Percentiles rank a stretch among this genome's conserved stretches.
These are phyloP conservation scores for Altica lythri DNA, from an alignment of 2,888 invertebrate species.

Conservation along the genomic window DNA sequence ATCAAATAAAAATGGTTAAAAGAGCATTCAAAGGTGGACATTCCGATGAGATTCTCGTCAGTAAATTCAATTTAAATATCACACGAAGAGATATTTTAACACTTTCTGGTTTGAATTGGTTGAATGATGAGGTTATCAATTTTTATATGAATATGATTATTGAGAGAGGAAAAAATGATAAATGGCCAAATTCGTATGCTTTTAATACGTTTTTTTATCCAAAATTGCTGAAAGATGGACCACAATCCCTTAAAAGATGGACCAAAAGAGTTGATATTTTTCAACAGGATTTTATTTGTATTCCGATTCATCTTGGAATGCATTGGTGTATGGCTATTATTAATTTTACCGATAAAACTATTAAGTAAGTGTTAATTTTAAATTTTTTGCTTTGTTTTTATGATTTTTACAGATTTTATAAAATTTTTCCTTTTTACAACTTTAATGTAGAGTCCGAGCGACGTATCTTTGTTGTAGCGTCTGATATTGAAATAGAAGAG, in stretches of 20 bases:
- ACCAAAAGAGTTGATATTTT: conserved; percentile 91
- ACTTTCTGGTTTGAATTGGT: conserved; percentile 83
- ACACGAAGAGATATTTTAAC: conserved; percentile 82
- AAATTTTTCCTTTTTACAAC: too few relatives aligned
- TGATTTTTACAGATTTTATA: too few relatives aligned
- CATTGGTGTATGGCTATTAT: conserved; percentile 96
- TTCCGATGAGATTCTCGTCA: conserved; percentile 68
- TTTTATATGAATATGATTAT: conserved; percentile 94
- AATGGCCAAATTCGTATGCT: conserved; percentile 77
- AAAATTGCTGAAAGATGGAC: conserved; percentile 78
- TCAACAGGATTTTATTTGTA: conserved; percentile 78
- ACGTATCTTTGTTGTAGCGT: too few relatives aligned
- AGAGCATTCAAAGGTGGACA: conserved; percentile 65
- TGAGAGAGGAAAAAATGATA: conserved; percentile 70
- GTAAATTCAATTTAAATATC: conserved; percentile 66
- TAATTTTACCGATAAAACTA: conserved; percentile 63
- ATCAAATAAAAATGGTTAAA: conserved; percentile 66
- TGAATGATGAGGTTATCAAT: conserved; percentile 96
- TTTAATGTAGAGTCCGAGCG: too few relatives aligned
- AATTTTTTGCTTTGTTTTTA: too few relatives aligned
- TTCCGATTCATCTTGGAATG: conserved; percentile 92
- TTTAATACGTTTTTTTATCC: conserved; percentile 97
- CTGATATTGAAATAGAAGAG: too few relatives aligned
- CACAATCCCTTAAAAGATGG: conserved; percentile 84
- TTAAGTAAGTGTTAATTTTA: conserved; percentile 32